phyloP scores from a whole-genome alignment of 2,797 vertebrate genomes.

The Moxostoma hubbsi region DNA sequence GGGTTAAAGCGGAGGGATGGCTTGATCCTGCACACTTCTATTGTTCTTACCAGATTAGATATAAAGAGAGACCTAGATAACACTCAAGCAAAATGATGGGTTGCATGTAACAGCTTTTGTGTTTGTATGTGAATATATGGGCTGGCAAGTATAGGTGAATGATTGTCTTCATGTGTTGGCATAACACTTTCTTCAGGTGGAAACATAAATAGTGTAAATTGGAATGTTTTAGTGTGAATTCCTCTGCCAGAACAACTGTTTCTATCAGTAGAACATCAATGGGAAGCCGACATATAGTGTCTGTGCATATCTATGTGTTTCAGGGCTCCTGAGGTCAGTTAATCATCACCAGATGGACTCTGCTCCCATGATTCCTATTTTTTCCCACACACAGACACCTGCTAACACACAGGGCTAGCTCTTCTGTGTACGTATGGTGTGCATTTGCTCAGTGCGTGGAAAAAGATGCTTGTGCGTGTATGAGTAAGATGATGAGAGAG shows the following conservation, averaged over 20 bases:
- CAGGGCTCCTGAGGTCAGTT: constrained; percentile 18
- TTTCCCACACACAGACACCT: constrained; percentile 27
- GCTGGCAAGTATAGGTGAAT: background rate
- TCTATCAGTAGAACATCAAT: constrained; percentile 12
- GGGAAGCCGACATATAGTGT: background rate
- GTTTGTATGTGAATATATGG: constrained; percentile 7
- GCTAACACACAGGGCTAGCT: constrained; percentile 15
- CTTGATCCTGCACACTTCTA: constrained; percentile 63
- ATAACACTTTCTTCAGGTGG: background rate
- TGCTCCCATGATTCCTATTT: constrained; percentile 22
- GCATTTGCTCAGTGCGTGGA: background rate
- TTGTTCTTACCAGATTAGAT: constrained; percentile 68
- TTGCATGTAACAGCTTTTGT: constrained; percentile 9
- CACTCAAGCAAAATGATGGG: constrained; percentile 5
- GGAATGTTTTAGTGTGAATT: background rate
- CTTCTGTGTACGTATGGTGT: constrained; percentile 6
- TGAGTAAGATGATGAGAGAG: constrained; percentile 19
- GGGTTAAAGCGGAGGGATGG: background rate
- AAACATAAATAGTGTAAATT: background rate
- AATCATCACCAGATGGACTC: constrained; percentile 48
- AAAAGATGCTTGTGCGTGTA: background rate
- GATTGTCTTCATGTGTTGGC: constrained; percentile 1
- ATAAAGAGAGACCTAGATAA: constrained; percentile 4
- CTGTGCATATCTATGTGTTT: constrained; percentile 25
- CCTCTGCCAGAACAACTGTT: constrained; percentile 1